Conservation (phyloP, 2,888 invertebrate genomes). For the Tipula helvola region DNA sequence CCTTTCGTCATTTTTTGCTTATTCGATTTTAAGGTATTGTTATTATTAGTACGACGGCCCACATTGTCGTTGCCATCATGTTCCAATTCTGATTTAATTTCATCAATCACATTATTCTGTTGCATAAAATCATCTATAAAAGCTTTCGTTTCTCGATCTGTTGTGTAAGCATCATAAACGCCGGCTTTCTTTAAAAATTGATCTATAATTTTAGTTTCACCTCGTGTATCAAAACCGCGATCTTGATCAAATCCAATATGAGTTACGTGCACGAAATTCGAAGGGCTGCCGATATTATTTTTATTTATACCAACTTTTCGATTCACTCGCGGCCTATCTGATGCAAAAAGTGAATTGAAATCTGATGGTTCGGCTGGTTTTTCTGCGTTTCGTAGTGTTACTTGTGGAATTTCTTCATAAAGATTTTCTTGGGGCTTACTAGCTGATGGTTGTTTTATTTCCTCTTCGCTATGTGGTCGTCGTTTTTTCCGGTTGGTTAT, state of each 20-base stretch:
- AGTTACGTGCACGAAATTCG: slow-evolving; percentile 75
- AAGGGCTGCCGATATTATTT: slow-evolving; percentile 81
- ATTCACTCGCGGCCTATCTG: neutral
- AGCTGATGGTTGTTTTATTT: neutral
- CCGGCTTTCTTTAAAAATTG: slow-evolving; percentile 50
- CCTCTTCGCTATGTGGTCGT: neutral
- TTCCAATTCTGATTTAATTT: neutral
- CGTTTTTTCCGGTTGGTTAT: neutral
- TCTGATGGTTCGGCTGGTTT: neutral
- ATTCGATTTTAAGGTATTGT: neutral
- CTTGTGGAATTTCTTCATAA: neutral
- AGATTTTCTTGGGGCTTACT: neutral
- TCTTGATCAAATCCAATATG: slow-evolving; percentile 93
- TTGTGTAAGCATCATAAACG: slow-evolving; percentile 64
- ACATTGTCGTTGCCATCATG: neutral
- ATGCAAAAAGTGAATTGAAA: neutral
- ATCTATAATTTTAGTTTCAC: slow-evolving; percentile 40
- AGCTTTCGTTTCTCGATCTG: slow-evolving; percentile 72
- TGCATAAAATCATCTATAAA: slow-evolving; percentile 93
- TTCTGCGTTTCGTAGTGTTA: neutral
- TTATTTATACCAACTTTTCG: slow-evolving; percentile 32
- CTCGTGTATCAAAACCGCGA: slow-evolving; percentile 63
- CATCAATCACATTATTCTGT: slow-evolving; percentile 44
- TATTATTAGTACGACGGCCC: neutral
- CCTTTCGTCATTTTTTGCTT: neutral